phyloP scores from a whole-genome alignment of 1,140 invertebrate genomes.

The Copidosoma floridanum region DNA sequence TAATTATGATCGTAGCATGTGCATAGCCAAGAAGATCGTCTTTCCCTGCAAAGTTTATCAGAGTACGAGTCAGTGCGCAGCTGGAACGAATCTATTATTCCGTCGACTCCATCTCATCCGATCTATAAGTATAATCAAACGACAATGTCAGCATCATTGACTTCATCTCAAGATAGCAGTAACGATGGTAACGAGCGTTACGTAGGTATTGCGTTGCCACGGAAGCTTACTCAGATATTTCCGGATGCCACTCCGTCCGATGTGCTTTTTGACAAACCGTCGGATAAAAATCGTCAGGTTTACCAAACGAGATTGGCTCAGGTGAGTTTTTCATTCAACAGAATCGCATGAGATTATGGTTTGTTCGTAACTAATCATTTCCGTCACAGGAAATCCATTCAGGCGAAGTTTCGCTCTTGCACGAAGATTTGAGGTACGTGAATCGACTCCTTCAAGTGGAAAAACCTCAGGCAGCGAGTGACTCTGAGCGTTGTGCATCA shows the following conservation, averaged over 20 bases:
- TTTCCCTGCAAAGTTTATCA: slow-evolving; percentile 51
- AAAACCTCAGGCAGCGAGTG: slow-evolving; percentile 1
- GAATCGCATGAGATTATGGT: neutral
- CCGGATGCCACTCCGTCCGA: slow-evolving; percentile 46
- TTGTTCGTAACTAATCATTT: neutral
- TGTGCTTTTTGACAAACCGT: neutral
- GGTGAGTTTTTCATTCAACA: slow-evolving; percentile 1
- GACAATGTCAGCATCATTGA: no score
- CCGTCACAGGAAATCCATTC: no score
- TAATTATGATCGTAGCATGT: no score
- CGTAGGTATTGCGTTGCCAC: slow-evolving; percentile 78
- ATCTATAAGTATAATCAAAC: no score
- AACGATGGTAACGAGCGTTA: slow-evolving; percentile 57
- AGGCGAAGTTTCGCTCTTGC: slow-evolving; percentile 10
- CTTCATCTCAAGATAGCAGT: neutral
- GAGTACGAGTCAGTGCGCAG: slow-evolving; percentile 50
- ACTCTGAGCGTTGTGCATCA: slow-evolving; percentile 7
- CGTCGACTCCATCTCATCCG: slow-evolving; percentile 40
- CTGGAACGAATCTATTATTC: slow-evolving; percentile 43
- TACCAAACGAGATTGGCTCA: neutral
- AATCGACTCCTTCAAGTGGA: neutral
- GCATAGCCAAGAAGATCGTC: slow-evolving; percentile 51
- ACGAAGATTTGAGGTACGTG: neutral
- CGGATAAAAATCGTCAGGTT: neutral
- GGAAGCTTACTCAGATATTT: slow-evolving; percentile 68